Evolutionary conservation across 1,140 invertebrate genomes (phyloP).

Genomic region (Bombus superbus): DNA sequence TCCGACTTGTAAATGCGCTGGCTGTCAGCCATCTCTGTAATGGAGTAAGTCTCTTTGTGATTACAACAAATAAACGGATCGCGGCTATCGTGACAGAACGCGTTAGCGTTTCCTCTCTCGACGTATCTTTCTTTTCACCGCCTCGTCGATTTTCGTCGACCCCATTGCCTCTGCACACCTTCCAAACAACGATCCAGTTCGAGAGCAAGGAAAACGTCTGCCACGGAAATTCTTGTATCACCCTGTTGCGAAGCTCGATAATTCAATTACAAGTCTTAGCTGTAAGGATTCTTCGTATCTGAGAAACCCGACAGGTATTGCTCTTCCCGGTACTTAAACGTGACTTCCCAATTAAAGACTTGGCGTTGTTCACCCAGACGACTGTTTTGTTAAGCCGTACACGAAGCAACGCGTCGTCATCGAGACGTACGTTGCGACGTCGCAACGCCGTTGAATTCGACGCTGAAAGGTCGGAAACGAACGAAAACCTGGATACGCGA

Average conservation of each 20-base stretch:
- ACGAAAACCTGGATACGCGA: background rate
- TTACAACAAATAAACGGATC: slow-evolving; percentile 54
- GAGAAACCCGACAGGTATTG: slow-evolving; percentile 49
- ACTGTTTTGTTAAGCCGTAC: no score
- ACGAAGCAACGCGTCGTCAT: no score
- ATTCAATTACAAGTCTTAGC: slow-evolving; percentile 60
- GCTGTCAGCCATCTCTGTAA: slow-evolving; percentile 57
- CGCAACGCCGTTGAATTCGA: no score
- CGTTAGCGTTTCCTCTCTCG: slow-evolving; percentile 24
- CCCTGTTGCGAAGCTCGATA: slow-evolving; percentile 44
- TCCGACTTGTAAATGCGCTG: slow-evolving; percentile 43
- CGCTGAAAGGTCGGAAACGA: background rate
- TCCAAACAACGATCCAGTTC: background rate
- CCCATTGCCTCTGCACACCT: background rate
- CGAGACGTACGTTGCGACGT: no score
- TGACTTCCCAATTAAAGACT: slow-evolving; percentile 28
- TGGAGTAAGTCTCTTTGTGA: slow-evolving; percentile 47
- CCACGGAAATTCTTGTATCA: slow-evolving; percentile 19
- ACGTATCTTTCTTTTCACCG: background rate
- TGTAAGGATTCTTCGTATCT: slow-evolving; percentile 59
- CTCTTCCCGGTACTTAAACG: slow-evolving; percentile 21
- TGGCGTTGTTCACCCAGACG: no score
- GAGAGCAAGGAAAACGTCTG: background rate
- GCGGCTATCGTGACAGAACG: slow-evolving; percentile 61
- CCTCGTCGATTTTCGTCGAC: no score